These are phyloP conservation scores for Tokudaia muenninki DNA, from an alignment of 2,797 vertebrate species.

Conservation along the genomic window DNA sequence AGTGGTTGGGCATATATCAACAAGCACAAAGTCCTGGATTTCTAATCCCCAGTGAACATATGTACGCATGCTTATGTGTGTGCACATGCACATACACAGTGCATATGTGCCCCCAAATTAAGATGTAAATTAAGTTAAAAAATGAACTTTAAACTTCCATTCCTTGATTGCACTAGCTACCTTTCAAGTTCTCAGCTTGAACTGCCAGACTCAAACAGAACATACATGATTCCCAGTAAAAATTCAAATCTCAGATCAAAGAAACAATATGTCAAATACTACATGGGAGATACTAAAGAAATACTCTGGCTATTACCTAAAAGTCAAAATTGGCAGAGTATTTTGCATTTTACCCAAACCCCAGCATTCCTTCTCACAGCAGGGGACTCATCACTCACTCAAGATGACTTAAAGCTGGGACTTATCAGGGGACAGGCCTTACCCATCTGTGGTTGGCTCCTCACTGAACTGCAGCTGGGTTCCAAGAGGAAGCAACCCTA, in stretches of 20 bases:
- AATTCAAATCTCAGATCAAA: conserved; percentile 12
- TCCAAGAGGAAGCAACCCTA: neutral
- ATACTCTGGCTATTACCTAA: neutral
- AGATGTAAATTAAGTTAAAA: neutral
- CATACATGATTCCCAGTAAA: neutral
- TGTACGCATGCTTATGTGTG: neutral
- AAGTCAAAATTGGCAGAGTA: neutral
- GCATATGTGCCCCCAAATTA: neutral
- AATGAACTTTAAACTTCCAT: neutral
- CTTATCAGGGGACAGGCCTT: neutral
- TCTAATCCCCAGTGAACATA: neutral
- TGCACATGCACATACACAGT: neutral
- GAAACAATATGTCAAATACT: neutral
- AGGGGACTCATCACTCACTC: neutral
- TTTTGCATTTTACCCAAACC: neutral
- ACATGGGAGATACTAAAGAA: neutral
- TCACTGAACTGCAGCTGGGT: neutral
- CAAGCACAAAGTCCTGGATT: neutral
- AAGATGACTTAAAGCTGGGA: neutral
- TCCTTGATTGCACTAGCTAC: neutral
- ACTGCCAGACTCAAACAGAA: neutral
- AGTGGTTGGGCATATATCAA: neutral
- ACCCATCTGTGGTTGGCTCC: neutral
- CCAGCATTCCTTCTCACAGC: neutral
- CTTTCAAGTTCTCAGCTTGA: neutral